phyloP scores from a whole-genome alignment of 2,797 vertebrate genomes.

The Sphaeramia orbicularis region DNA sequence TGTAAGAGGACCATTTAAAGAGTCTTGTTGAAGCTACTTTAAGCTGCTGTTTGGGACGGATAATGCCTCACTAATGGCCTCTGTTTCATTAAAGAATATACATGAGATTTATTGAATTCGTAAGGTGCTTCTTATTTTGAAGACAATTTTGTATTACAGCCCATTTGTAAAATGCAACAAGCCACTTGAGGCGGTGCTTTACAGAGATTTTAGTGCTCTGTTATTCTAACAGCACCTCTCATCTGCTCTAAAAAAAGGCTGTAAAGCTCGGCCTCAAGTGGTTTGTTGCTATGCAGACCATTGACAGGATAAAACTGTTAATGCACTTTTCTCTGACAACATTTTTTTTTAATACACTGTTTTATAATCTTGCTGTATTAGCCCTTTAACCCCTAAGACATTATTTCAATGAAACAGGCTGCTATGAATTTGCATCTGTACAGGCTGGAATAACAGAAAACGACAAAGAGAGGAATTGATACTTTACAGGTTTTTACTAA shows the following conservation, averaged over 20 bases:
- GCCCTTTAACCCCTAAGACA: too few relatives aligned
- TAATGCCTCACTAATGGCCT: not conserved
- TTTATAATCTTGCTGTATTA: not conserved
- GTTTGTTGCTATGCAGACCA: conserved; percentile 41
- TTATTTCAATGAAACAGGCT: too few relatives aligned
- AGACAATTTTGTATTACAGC: conserved; percentile 2
- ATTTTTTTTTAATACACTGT: not conserved
- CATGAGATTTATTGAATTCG: not conserved
- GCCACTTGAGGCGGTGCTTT: conserved; percentile 19
- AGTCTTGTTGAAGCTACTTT: not conserved
- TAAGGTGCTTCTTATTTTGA: conserved; percentile 12
- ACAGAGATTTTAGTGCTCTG: not conserved
- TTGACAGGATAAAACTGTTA: conserved; percentile 12
- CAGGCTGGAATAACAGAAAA: too few relatives aligned
- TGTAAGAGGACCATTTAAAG: not conserved
- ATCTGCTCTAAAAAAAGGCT: conserved; percentile 16
- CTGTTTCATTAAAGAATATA: not conserved
- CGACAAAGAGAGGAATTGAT: too few relatives aligned
- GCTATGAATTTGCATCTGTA: too few relatives aligned
- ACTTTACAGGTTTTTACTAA: too few relatives aligned
- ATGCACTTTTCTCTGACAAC: not conserved
- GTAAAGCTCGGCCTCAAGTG: conserved; percentile 26
- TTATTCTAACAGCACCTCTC: conserved; percentile 26
- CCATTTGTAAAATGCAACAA: conserved; percentile 27
- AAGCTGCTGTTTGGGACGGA: conserved; percentile 1